Evolutionary conservation across 2,888 invertebrate species (phyloP).

Genomic region (Dione vanillae): DNA sequence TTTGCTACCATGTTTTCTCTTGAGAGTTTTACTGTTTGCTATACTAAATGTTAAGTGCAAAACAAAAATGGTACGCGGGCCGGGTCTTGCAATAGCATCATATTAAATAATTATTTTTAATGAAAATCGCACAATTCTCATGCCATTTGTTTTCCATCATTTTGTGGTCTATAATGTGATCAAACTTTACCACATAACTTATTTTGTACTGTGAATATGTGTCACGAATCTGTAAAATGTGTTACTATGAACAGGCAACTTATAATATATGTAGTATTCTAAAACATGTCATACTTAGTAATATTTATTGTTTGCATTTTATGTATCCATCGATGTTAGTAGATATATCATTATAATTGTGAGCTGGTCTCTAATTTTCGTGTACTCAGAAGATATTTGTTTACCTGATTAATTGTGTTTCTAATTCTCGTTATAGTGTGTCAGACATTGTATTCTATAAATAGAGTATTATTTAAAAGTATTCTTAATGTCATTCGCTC

Average conservation of each 20-base stretch:
- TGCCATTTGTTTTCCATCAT: conserved; percentile 34
- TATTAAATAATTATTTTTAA: conserved; percentile 58
- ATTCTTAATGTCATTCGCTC: conserved; percentile 58
- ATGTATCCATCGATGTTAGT: conserved; percentile 64
- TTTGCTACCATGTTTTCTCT: conserved; percentile 74
- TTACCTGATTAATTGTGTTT: conserved; percentile 60
- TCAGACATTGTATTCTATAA: conserved; percentile 52
- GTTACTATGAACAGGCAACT: conserved; percentile 42
- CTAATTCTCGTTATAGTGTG: conserved; percentile 57
- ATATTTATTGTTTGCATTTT: conserved; percentile 78
- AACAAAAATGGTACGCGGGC: conserved; percentile 64
- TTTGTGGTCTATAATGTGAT: not conserved
- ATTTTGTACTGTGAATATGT: conserved; percentile 34
- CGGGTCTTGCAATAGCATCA: conserved; percentile 78
- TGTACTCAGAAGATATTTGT: conserved; percentile 79
- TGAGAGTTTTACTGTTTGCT: conserved; percentile 60
- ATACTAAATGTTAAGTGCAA: conserved; percentile 53
- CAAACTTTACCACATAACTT: not conserved
- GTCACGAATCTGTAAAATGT: conserved; percentile 29
- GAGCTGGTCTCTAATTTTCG: conserved; percentile 81
- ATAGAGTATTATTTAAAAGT: conserved; percentile 58
- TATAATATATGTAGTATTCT: conserved; percentile 35
- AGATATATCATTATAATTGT: conserved; percentile 59
- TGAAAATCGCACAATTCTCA: conserved; percentile 71
- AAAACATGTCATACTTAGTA: conserved; percentile 60